These are phyloP conservation scores for Phalloptychus januarius DNA, from an alignment of 2,797 vertebrate species.

Conservation along the genomic window DNA sequence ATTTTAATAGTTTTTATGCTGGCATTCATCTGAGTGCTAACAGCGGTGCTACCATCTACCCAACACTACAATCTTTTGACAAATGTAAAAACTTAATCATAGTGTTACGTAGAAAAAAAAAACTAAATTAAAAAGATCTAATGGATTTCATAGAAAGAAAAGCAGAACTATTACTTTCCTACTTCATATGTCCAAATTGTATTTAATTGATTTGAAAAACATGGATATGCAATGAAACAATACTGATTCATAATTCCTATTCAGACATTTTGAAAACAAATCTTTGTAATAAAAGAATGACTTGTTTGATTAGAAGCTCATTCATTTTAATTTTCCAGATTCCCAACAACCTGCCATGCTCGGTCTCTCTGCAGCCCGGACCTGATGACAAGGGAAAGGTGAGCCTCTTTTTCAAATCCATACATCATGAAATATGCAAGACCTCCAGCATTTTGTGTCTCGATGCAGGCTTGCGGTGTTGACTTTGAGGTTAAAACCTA, in stretches of 20 bases:
- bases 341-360: conserved; percentile 88
- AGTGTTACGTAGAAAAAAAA: neutral
- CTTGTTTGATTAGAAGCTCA: neutral
- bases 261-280: too few species aligned
- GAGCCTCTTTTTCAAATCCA: conserved; percentile 19
- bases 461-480: conserved; percentile 85
- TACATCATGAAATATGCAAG: neutral
- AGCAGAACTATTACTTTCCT: neutral
- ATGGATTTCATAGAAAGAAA: neutral
- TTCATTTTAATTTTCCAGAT: conserved; percentile 74
- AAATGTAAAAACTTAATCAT: neutral
- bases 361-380: conserved; percentile 88
- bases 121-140: neutral
- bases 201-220: neutral
- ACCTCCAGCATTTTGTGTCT: neutral
- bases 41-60: neutral
- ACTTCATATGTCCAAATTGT: neutral
- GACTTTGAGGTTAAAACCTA: conserved; percentile 92
- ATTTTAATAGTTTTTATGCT: too few species aligned
- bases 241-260: too few species aligned
- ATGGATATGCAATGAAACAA: neutral
- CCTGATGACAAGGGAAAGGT: conserved; percentile 90
- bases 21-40: neutral
- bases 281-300: neutral
- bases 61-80: neutral